Evolutionary conservation across 2,797 vertebrate species (phyloP).

Genomic region (Pampus argenteus): DNA sequence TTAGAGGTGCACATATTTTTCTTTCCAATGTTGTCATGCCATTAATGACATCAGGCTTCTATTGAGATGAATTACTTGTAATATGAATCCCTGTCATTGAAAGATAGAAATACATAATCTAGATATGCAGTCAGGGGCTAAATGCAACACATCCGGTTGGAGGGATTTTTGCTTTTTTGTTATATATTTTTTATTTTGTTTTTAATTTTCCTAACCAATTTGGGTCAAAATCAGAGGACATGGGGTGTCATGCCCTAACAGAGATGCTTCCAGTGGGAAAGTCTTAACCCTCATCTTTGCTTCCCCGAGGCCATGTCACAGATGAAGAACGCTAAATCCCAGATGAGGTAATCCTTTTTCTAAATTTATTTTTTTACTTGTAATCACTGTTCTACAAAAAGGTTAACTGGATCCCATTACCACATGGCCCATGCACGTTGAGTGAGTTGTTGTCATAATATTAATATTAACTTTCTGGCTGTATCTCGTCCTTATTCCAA

Average conservation of each 20-base stretch:
- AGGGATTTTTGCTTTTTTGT: neutral
- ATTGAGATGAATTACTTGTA: neutral
- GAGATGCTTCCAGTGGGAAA: conserved; percentile 37
- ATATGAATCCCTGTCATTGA: neutral
- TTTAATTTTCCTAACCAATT: conserved; percentile 11
- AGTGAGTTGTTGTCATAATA: neutral
- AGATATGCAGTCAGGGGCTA: neutral
- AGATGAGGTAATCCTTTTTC: no score
- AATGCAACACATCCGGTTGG: neutral
- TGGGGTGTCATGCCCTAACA: neutral
- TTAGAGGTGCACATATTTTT: conserved; percentile 8
- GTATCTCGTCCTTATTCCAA: neutral
- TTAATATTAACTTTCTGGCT: conserved; percentile 13
- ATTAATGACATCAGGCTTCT: neutral
- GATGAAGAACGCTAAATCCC: conserved; percentile 49
- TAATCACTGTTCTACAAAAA: neutral
- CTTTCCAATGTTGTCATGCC: conserved; percentile 1
- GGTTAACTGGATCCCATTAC: neutral
- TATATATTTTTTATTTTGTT: neutral
- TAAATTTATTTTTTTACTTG: no score
- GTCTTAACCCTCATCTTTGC: conserved; percentile 38
- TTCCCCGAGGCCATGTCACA: conserved; percentile 14
- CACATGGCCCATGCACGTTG: neutral
- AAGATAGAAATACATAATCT: neutral
- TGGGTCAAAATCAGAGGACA: conserved; percentile 8